Conservation (phyloP, 2,113 vertebrate genomes). For the Platysteira castanea region DNA sequence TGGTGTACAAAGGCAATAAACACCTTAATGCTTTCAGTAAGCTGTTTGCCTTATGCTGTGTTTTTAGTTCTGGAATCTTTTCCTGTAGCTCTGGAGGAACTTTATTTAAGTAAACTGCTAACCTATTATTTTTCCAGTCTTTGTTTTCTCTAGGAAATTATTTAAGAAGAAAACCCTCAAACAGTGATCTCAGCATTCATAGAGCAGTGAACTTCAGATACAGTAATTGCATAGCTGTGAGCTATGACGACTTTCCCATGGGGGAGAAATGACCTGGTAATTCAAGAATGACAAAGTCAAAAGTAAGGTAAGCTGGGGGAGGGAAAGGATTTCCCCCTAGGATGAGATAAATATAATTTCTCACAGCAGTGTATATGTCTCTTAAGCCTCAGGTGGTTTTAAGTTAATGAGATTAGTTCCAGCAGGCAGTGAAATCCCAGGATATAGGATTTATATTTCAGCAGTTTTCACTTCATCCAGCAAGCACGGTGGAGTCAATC, state of each 20-base stretch:
- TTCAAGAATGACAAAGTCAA: constrained; percentile 55
- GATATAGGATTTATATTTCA: constrained; percentile 62
- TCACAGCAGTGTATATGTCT: constrained; percentile 56
- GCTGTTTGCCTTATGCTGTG: background rate
- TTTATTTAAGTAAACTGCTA: background rate
- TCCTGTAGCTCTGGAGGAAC: background rate
- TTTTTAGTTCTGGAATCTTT: background rate
- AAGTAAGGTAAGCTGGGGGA: constrained; percentile 47
- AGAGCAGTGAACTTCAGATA: constrained; percentile 4
- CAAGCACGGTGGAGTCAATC: constrained; percentile 45
- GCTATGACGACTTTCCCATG: constrained; percentile 43
- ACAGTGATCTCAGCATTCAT: constrained; percentile 10
- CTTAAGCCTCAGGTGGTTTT: constrained; percentile 65
- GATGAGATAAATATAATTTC: constrained; percentile 69
- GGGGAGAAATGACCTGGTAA: constrained; percentile 36
- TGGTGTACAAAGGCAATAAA: background rate
- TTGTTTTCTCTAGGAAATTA: constrained; percentile 40
- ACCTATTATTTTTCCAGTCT: background rate
- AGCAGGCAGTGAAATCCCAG: constrained; percentile 56
- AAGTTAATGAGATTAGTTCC: constrained; percentile 68
- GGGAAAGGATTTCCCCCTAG: constrained; percentile 33
- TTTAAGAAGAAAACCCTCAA: background rate
- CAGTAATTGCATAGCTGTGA: constrained; percentile 25
- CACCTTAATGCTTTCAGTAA: background rate
- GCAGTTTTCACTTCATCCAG: constrained; percentile 61